Evolutionary conservation across 2,113 vertebrate genomes (phyloP), one percentile per base, ranked within the genome.

Genomic region (Melanocharis versteri): DNA sequence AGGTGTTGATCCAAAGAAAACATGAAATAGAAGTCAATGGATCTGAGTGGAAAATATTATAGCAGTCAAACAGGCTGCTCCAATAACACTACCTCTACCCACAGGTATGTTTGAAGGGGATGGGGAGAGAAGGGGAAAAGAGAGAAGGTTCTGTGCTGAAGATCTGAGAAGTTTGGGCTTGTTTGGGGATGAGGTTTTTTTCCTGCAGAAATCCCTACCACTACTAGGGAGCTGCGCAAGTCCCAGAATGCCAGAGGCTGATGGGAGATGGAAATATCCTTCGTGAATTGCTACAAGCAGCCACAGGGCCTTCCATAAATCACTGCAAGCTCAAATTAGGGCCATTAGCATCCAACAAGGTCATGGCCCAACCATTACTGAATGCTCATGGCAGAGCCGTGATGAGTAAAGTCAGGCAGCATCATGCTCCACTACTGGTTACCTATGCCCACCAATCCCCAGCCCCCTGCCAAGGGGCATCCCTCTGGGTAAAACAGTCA

Each of bases 71-170:
- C 71, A 90, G 87, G 93, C 95, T 95, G 96, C 90, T 97, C 95
- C 96, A 97, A 97, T 97, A 97, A 97, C 96, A 96, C 89, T 86
- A 92, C 95, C 95, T 97, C 95, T 97, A 61, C 94, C 96, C 96
- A 97, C 94, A 97, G 94, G 96, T 97, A 97, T 97, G 94, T 92
- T 94, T 94, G 88, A 96, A 95, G 87, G 97, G 81, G 78, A 83
- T 73, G 84, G 70, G 73, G 86, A 90, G 64, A 93, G 93, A 78
- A 93, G 65, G 50, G 73, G 70, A 89, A 92, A 94, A 97, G 90
- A 96, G 95, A 96, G 95, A 95, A 89, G 54, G 93, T 83, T 94
- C 91, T 94, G 92, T 94, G 70, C 66, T 96, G 79, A 91, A 75
- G 89, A 93, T 88, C 93, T 89, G 57, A 92, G 69, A 79, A 84